Evolutionary conservation across 2,113 vertebrate species (phyloP), one percentile per base, ranked within the genome.

Genomic region (Heterochromis multidens): DNA sequence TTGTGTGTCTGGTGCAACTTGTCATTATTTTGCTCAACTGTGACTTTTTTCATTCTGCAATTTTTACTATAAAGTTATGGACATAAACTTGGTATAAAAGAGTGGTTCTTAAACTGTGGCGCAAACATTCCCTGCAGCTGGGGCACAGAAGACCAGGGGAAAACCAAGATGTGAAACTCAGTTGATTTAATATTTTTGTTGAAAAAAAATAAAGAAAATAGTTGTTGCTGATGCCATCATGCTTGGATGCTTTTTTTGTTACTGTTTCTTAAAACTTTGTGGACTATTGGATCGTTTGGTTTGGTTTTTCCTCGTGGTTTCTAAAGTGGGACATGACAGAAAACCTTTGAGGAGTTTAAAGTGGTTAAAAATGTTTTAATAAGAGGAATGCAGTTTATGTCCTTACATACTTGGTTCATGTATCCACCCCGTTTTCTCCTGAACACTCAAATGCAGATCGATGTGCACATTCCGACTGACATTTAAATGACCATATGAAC

Each of bases 101-200:
- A 40, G 33, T 40, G 21, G 1, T 65, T 40, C 33, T 65, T 65
- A 40, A 65, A 40, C 35, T 65, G 62, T 23, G 35, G 7, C 35
- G 9, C 7, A 23, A 33, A 23, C 40, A 40, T 35, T 65, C 62
- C 13, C 33, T 65, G 62, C 65, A 27, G 65, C n/a, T 46, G 7
- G 23, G 6, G 40, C 65, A 29, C 9, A 27, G 40, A 49, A 29
- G 14, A 70, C 23, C 23, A 19, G 40, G 23, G 16, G 11, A 70
- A 27, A 23, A 40, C 23, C 27, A n/a, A 29, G 23, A 19, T 49
- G 65, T 19, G 65, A 29, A 46, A 49, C 65, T 19, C 25, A 70
- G 40, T 70, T 49, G 23, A 49, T 70, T 70, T 27, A 46, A 70
- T 70, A 29, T 70, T 40, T 65, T 40, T 40, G 62, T 40, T 65